phyloP scores from a whole-genome alignment of 2,113 vertebrate genomes.

The Aldabrachelys gigantea region DNA sequence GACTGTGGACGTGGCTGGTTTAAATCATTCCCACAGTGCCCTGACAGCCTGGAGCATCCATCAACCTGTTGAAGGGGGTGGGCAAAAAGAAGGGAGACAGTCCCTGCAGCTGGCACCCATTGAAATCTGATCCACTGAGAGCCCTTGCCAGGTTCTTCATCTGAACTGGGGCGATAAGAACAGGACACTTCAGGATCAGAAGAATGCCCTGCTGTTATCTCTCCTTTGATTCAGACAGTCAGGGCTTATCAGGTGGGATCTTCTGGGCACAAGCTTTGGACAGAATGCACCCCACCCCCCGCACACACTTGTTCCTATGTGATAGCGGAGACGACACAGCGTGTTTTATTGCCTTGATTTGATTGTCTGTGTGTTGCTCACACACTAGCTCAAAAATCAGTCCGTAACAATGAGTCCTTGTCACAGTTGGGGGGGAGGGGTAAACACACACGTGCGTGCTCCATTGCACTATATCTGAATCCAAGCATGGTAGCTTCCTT shows the following conservation, averaged over 20 bases:
- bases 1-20: background rate
- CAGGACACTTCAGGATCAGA: background rate
- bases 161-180: constrained; percentile 32
- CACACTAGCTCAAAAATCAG: fast-evolving
- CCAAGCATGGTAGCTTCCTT: background rate
- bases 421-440: fast-evolving
- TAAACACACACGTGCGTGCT: background rate
- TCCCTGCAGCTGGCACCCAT: background rate
- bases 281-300: background rate
- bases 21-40: background rate
- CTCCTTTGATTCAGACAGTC: fast-evolving
- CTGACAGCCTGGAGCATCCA: background rate
- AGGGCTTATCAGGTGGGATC: background rate
- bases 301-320: background rate
- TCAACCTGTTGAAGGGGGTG: background rate
- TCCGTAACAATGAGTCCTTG: background rate
- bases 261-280: background rate
- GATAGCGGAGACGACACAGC: background rate
- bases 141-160: background rate
- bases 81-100: background rate
- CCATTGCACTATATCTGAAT: background rate
- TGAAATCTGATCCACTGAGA: background rate
- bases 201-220: background rate
- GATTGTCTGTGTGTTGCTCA: background rate
- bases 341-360: background rate